Evolutionary conservation across 2,113 vertebrate species (phyloP), one percentile per base, ranked within the genome.

Genomic region (Todiramphus saurophagus): DNA sequence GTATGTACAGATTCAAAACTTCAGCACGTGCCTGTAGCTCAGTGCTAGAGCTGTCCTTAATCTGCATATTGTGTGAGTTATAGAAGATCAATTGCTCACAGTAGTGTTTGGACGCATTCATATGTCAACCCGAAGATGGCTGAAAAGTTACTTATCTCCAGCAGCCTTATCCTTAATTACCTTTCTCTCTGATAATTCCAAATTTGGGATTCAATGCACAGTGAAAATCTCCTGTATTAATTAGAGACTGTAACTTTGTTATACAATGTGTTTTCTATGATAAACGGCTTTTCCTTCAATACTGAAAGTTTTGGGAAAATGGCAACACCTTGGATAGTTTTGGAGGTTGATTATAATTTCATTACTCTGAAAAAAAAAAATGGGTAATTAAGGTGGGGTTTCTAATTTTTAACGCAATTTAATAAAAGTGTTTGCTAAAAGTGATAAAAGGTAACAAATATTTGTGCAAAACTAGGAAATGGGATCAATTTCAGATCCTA

Each of bases 91-190:
- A 94, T 96, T 94, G 84, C 87, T 91, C 74, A 16, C 93, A 93
- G 91, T 80, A 27, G 74, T 76, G 69, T 83, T 92, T 13, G 35
- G 91, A 82, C 0, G 2, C 78, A 68, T 68, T 91, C 73, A 72
- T 15, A 81, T 50, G 91, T 95, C 94, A 94, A 83, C 89, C 93
- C 89, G 87, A 95, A 96, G 94, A 96, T 95, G 94, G 94, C 81
- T 96, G 87, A 96, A 89, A 80, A 96, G 93, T 97, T 91, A 76
- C 93, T 96, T 96, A 95, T 95, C 89, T 97, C 96, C 94, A 94
- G 86, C 86, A 96, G 96, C 86, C 95, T 87, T 81, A 97, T 70
- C 94, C 95, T 94, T 97, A 96, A 97, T 97, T 96, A 97, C 94
- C 96, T 96, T 59, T 51, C 86, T 83, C 11, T 27, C 91, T 58